Conservation (phyloP, 2,888 invertebrate species). For the Acronicta leporina region DNA sequence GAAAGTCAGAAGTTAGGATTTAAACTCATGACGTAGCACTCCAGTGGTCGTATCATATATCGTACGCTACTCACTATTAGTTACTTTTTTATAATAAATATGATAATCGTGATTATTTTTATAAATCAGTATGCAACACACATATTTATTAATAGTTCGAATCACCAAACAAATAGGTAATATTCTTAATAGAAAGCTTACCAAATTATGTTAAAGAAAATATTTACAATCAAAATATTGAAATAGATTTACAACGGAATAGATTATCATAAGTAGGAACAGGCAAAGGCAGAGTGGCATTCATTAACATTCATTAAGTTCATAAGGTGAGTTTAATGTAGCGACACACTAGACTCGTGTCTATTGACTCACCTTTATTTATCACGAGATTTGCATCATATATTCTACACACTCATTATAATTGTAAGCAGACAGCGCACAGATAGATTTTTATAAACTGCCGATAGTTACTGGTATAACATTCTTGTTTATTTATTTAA, state of each 20-base stretch:
- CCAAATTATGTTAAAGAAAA: conserved; percentile 22
- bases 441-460: conserved; percentile 9
- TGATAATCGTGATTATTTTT: neutral
- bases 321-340: conserved; percentile 45
- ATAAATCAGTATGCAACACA: neutral
- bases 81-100: neutral
- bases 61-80: no score
- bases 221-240: conserved; percentile 40
- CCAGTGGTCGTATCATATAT: no score
- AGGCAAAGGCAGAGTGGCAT: conserved; percentile 8
- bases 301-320: conserved; percentile 40
- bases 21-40: no score
- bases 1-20: no score
- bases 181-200: conserved; percentile 22
- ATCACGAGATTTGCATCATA: conserved; percentile 40
- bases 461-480: no score
- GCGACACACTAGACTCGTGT: conserved; percentile 7
- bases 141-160: conserved; percentile 5
- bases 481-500: conserved; percentile 14
- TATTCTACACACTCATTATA: conserved; percentile 31
- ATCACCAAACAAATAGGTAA: conserved; percentile 11
- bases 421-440: conserved; percentile 26
- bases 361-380: conserved; percentile 38
- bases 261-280: conserved; percentile 49
- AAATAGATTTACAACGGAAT: conserved; percentile 40